Evolutionary conservation across 2,888 invertebrate species (phyloP), one percentile per base, ranked within the genome.

Genomic region (Eupithecia dodoneata): DNA sequence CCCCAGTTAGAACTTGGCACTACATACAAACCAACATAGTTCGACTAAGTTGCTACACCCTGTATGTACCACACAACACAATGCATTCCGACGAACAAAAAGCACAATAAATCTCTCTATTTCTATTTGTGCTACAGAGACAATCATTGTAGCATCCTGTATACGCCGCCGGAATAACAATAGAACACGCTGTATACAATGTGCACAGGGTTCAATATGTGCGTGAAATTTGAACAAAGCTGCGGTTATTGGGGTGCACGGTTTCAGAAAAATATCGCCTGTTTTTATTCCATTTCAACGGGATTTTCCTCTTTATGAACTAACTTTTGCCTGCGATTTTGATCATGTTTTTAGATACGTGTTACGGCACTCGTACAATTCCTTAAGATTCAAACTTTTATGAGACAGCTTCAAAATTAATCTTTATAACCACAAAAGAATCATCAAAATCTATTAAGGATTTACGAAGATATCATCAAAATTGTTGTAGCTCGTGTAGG

Each of bases 91-190:
- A 66, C 66, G 42, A 66, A 66, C 66, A 66, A 66, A 66, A 66
- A 66, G 42, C 15, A 42, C 66, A 70, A 76, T 70, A 76, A 76
- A 76, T 63, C 63, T 76, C 72, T 73, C 59, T 73, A 71, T 73
- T 74, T 49, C 69, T 72, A 76, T 67, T 74, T 69, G 67, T 30
- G 45, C 71, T 72, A 66, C 66, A 66, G 66, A 66, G 63, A 59
- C 74, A 77, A 72, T 74, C 63, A 70, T 30, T 49, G 69, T 49
- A 41, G 42, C 49, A 69, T 63, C 63, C 63, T 30, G 63, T 59
- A 18, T 18, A 63, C 69, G 77, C 52, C 59, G 47, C 12, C 49
- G n/a, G 77, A 77, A 77, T 77, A 72, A 77, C 74, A 74, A 77
- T 74, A 45, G 13, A 42, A 69, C 42, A 69, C 44, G n/a, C 44